Evolutionary conservation across 2,888 invertebrate genomes (phyloP), one percentile per base, ranked within the genome.

Genomic region (Stomorhina lunata): DNA sequence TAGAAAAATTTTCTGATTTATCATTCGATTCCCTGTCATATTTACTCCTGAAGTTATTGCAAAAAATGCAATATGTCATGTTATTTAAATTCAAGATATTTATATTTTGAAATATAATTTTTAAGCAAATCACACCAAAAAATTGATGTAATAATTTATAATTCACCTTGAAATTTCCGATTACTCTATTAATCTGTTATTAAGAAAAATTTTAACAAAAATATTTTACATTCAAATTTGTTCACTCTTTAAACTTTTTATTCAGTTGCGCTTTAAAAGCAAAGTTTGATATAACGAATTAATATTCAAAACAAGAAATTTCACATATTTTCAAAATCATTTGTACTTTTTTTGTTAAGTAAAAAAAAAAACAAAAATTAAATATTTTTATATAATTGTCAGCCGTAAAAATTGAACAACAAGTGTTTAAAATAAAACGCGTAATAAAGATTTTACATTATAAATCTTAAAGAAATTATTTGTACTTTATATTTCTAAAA

Each of bases 111-210:
- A n/a, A n/a, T n/a, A n/a, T n/a, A 29, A 17, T n/a, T 55, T 29
- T 55, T 1, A 29, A 55, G 32, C 29, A 53, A 25, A 27, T 15
- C 12, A 10, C 29, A 66, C n/a, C n/a, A n/a, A n/a, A n/a, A n/a
- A n/a, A n/a, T 55, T 66, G 20, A 29, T 53, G 32, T 37, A n/a
- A 57, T 48, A 34, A 57, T 40, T 65, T 65, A 17, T 29, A 72
- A 80, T 48, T 80, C 57, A 73, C 79, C 79, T 80, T 81, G 77
- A 81, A 78, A 69, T 55, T 59, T 73, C 48, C 22, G 9, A 77
- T 72, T 68, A 72, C 48, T 78, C 43, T 40, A 69, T 73, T 82
- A 78, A 82, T 75, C 65, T 45, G 48, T 75, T 69, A 66, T 45
- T 73, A 66, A 37, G 25, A 57, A 32, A 61, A 45, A 53, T 3